Evolutionary conservation across 2,113 vertebrate species (phyloP), one percentile per base, ranked within the genome.

Genomic region (Steatornis caripensis): DNA sequence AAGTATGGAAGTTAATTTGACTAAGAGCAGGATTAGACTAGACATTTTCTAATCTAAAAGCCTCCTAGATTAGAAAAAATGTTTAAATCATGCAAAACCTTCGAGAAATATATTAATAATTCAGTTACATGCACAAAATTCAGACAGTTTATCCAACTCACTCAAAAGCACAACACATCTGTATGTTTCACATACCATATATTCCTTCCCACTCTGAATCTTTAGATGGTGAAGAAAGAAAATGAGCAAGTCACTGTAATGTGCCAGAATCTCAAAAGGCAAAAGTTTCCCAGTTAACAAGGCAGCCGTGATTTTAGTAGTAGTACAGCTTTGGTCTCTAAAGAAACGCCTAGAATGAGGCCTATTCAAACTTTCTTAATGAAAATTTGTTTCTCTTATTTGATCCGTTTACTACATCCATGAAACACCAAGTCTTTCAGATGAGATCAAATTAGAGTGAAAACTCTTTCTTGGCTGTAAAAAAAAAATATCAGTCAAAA

Each of bases 121-220:
- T 81, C 22, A 90, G 62, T 53, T 75, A 60, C 95, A 95, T 96
- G 95, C 96, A 95, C 57, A 55, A 53, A 81, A 81, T 55, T 84
- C 55, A 89, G 46, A 64, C 30, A 41, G 49, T 64, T 89, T 75
- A 77, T 89, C 45, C 91, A 95, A 69, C 65, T 93, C 57, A 79
- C 61, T 84, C 60, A 75, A 93, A 93, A 87, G 76, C 90, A 95
- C 76, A 94, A 75, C 55, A 94, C 57, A 85, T 65, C 85, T 75
- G 46, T 58, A 46, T 2, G 5, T 77, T 79, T 91, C 94, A 97
- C 97, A 93, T 97, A 97, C 97, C 96, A 97, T 93, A 95, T 93
- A 97, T 41, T 92, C 94, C 97, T 97, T 97, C 95, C 97, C 96
- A 96, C 89, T 97, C 96, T 94, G 95, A 96, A 90, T 97, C 96